These are phyloP conservation scores for Emydura subglobosa DNA, from an alignment of 2,113 vertebrate species.

Conservation along the genomic window DNA sequence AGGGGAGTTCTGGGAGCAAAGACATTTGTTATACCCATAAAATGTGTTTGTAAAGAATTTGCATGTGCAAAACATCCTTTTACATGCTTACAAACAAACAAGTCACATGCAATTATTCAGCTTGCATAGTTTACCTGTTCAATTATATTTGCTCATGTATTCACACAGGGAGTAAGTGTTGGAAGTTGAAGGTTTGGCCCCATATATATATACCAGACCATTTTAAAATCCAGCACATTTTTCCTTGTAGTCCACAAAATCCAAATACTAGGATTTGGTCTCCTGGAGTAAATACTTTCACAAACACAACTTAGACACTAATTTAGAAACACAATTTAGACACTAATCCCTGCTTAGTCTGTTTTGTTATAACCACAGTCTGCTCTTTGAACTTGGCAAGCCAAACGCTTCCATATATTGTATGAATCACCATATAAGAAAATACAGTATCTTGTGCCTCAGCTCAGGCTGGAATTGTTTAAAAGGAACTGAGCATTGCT, in stretches of 20 bases:
- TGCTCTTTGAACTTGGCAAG: background rate
- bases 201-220: background rate
- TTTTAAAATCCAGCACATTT: background rate
- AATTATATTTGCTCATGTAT: background rate
- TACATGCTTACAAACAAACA: background rate
- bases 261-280: background rate
- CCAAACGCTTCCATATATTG: background rate
- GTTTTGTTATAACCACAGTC: background rate
- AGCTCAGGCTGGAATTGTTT: background rate
- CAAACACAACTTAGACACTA: background rate
- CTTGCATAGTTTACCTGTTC: background rate
- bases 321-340: background rate
- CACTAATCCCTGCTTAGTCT: background rate
- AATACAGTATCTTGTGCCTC: background rate
- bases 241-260: background rate
- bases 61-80: background rate
- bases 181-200: background rate
- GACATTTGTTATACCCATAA: background rate
- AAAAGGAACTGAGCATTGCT: background rate
- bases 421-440: background rate
- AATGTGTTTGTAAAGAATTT: background rate
- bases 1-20: background rate
- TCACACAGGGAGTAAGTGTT: rapidly evolving
- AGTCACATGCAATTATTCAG: background rate
- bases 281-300: background rate